These are phyloP conservation scores for Caenorhabditis uteleia DNA, from an alignment of 2,888 invertebrate genomes.

Conservation along the genomic window DNA sequence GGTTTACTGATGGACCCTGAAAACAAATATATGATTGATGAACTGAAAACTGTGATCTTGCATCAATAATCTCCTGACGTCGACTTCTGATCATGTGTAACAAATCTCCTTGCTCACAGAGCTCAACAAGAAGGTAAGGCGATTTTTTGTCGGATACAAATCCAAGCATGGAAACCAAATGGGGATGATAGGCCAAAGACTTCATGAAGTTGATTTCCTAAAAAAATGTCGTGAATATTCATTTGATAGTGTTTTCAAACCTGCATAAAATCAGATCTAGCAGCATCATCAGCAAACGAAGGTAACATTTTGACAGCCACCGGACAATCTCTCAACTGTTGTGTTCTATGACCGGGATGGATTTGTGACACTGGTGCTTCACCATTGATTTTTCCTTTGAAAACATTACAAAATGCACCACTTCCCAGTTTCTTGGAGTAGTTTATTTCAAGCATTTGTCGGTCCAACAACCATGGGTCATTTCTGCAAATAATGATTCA, in stretches of 20 bases:
- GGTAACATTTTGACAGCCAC: constrained; percentile 65
- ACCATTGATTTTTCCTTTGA: constrained; percentile 57
- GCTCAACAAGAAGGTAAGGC: constrained; percentile 59
- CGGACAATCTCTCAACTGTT: constrained; percentile 48
- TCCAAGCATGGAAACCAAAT: constrained; percentile 63
- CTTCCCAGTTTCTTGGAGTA: constrained; percentile 61
- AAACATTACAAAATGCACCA: constrained; percentile 64
- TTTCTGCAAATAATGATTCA: constrained; percentile 19
- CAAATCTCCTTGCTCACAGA: constrained; percentile 61
- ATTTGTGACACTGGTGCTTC: constrained; percentile 55
- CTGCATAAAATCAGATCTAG: constrained; percentile 61
- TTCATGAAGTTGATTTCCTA: constrained; percentile 67
- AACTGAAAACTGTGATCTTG: too few relatives aligned
- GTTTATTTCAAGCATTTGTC: constrained; percentile 50
- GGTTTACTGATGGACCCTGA: constrained; percentile 30
- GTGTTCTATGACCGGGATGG: constrained; percentile 44
- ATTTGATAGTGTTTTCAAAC: constrained; percentile 14
- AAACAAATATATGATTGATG: too few relatives aligned
- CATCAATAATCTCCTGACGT: constrained; percentile 44
- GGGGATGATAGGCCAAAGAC: constrained; percentile 61
- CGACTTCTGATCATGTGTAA: constrained; percentile 56
- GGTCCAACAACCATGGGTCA: constrained; percentile 46
- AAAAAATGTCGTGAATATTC: constrained; percentile 2
- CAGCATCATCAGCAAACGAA: constrained; percentile 62
- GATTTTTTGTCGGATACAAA: constrained; percentile 55